phyloP scores from a whole-genome alignment of 1,140 invertebrate genomes.

The Vollenhovia emeryi region DNA sequence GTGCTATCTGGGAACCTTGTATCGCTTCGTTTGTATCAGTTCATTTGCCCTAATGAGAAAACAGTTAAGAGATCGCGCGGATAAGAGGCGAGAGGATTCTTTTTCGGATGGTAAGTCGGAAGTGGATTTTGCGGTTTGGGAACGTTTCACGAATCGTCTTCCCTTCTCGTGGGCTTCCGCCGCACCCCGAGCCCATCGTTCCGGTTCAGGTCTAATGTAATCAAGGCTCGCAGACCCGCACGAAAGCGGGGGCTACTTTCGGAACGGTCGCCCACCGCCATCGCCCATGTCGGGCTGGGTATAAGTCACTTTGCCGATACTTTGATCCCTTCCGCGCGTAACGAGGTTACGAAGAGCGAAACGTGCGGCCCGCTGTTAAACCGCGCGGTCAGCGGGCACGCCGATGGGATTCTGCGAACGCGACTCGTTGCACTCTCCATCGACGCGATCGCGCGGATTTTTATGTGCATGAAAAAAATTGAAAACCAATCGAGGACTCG shows the following conservation, averaged over 20 bases:
- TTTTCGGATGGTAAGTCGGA: constrained; percentile 7
- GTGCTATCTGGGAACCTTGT: too few relatives aligned
- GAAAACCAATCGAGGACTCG: constrained; percentile 27
- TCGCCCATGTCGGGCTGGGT: constrained; percentile 19
- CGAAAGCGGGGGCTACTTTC: constrained; percentile 53
- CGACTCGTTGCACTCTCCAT: constrained; percentile 1
- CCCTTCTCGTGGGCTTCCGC: constrained; percentile 6
- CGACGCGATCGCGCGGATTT: constrained; percentile 25
- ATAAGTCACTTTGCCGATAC: constrained; percentile 69
- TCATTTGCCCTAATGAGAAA: not conserved
- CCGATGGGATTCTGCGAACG: constrained; percentile 29
- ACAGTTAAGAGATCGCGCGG: not conserved
- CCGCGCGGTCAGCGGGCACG: constrained; percentile 34
- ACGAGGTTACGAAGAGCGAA: constrained; percentile 60
- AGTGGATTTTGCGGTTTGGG: constrained; percentile 2
- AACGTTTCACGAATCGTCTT: constrained; percentile 10
- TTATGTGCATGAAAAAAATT: constrained; percentile 25
- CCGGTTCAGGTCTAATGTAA: constrained; percentile 57
- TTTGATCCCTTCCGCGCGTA: constrained; percentile 63
- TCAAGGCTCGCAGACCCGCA: constrained; percentile 56
- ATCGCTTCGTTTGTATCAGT: not conserved
- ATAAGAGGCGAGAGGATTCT: not conserved
- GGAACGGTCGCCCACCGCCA: constrained; percentile 16
- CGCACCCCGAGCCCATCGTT: not conserved
- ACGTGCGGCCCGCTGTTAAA: constrained; percentile 49